Conservation (phyloP, 2,113 vertebrate genomes). For the Cinclus cinclus region DNA sequence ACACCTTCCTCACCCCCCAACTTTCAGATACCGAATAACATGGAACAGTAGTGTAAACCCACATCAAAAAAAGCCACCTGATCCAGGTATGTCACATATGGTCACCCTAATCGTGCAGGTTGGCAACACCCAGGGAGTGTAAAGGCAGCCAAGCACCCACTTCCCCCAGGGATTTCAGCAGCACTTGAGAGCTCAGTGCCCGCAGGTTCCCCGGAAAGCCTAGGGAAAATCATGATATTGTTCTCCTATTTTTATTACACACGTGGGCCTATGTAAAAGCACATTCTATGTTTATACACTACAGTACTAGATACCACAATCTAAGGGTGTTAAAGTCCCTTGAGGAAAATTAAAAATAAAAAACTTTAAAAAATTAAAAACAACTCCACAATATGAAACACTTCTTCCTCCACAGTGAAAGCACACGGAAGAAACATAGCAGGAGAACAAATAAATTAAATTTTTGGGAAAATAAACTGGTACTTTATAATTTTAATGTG, state of each 20-base stretch:
- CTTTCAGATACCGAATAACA: background rate
- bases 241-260: background rate
- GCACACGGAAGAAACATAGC: fast-evolving
- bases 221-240: fast-evolving
- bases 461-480: background rate
- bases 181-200: fast-evolving
- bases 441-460: background rate
- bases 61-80: background rate
- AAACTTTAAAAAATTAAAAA: background rate
- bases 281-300: background rate
- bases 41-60: background rate
- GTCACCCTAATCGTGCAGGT: background rate
- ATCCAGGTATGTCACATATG: background rate
- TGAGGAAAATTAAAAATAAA: background rate
- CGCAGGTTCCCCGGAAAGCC: background rate
- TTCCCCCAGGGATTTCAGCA: background rate
- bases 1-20: background rate
- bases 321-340: background rate
- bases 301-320: background rate
- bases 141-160: background rate
- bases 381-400: background rate
- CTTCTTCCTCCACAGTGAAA: background rate
- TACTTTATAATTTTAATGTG: background rate
- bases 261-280: background rate
- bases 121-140: background rate